Percentiles rank a stretch among this genome's conserved stretches.
Conservation (phyloP, 1,140 invertebrate genomes). For the Drosophila gunungcola region DNA sequence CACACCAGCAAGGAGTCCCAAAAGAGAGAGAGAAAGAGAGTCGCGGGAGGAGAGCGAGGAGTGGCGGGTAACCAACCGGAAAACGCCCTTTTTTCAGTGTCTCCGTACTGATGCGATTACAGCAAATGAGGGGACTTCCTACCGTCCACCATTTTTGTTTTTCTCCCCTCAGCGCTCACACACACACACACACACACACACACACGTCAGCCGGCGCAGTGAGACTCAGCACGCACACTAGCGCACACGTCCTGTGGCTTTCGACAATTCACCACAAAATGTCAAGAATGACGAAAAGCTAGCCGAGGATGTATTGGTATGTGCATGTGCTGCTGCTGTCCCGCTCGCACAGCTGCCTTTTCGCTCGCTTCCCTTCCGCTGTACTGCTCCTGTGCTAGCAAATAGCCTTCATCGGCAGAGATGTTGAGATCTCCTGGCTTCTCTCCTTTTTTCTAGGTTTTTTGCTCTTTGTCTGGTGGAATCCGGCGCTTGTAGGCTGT, state of each 20-base stretch:
- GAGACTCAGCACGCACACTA: conserved; percentile 43
- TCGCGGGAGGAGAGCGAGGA: conserved; percentile 15
- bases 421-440: conserved; percentile 58
- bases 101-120: conserved; percentile 78
- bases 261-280: conserved; percentile 85
- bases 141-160: conserved; percentile 80
- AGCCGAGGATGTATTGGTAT: conserved; percentile 60
- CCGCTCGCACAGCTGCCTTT: conserved; percentile 40
- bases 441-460: conserved; percentile 49
- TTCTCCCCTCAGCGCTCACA: conserved; percentile 7
- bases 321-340: conserved; percentile 51
- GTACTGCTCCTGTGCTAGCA: conserved; percentile 40
- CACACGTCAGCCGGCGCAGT: conserved; percentile 16
- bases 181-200: conserved; percentile 24
- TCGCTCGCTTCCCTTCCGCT: conserved; percentile 11
- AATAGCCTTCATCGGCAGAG: conserved; percentile 61
- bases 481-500: conserved; percentile 77
- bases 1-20: conserved; percentile 9
- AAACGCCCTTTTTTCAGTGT: conserved; percentile 80
- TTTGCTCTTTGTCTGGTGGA: conserved; percentile 43
- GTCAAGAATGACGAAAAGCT: conserved; percentile 85
- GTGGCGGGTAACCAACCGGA: conserved; percentile 81
- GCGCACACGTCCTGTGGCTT: conserved; percentile 78
- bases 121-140: conserved; percentile 84
- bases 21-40: conserved; percentile 4